Conservation (phyloP, 2,888 invertebrate genomes). For the Subacronicta megacephala region DNA sequence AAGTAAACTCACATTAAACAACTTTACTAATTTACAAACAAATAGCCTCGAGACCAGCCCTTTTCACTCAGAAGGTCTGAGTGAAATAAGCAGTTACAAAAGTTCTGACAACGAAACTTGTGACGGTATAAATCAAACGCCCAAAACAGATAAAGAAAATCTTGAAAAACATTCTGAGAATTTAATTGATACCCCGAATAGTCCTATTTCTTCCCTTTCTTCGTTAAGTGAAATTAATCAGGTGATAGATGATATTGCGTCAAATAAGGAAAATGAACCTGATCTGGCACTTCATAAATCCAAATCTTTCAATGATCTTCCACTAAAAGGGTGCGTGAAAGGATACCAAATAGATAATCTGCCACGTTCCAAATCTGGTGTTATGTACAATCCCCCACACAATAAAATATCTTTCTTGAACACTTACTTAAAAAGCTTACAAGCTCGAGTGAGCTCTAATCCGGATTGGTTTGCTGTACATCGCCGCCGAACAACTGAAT, state of each 20-base stretch:
- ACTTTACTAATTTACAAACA: conserved; percentile 71
- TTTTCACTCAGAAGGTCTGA: conserved; percentile 77
- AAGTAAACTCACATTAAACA: conserved; percentile 77
- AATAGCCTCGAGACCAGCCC: conserved; percentile 79
- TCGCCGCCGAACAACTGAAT: conserved; percentile 72
- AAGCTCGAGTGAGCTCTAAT: conserved; percentile 78
- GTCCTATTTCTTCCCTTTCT: conserved; percentile 64
- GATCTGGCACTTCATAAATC: conserved; percentile 77
- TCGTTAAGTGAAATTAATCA: conserved; percentile 68
- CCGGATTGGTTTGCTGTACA: conserved; percentile 82
- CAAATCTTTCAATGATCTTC: conserved; percentile 78
- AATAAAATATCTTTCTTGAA: conserved; percentile 87
- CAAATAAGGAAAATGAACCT: conserved; percentile 68
- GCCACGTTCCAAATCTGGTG: conserved; percentile 80
- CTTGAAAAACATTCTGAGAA: conserved; percentile 54
- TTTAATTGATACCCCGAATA: conserved; percentile 54
- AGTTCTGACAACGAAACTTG: conserved; percentile 87
- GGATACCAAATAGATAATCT: conserved; percentile 63
- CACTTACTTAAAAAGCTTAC: conserved; percentile 88
- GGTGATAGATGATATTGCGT: conserved; percentile 59
- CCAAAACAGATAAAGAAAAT: conserved; percentile 56
- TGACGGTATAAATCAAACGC: conserved; percentile 68
- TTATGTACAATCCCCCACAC: conserved; percentile 77
- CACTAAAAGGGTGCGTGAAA: conserved; percentile 64
- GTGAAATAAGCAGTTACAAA: conserved; percentile 87